Evolutionary conservation across 2,797 vertebrate genomes (phyloP), one percentile per base, ranked within the genome.

Genomic region (Melanotaenia nigrans): DNA sequence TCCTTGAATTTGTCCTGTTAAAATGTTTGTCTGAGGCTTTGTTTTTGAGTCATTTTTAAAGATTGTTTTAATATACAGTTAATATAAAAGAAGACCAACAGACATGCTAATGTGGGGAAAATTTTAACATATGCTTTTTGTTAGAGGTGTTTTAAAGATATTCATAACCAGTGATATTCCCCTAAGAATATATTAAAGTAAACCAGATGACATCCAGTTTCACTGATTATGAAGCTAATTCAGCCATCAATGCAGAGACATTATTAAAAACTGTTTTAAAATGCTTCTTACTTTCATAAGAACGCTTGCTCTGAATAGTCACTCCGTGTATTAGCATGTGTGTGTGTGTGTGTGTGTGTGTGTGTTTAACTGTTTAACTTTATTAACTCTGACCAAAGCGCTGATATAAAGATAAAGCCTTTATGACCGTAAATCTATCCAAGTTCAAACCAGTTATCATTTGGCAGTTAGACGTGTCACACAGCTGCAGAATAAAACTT

Each of bases 371-470:
- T 30, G n/a, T 49, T 16, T 38, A 32, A 65, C 47, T 67, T 73
- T 33, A 69, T 78, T 71, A 61, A 62, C 59, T 12, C 2, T 3
- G n/a, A 79, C 81, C 40, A 77, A 80, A 71, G 40, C 65, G 38
- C 32, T 0, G 55, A 62, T 40, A 47, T 61, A 36, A 56, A 77
- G 60, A 76, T 73, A 70, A 81, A 70, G 25, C 4, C 38, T 79
- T 78, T 63, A 75, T 18, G 0, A 58, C 54, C 1, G 0, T 16
- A 7, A 71, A 32, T 32, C 24, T 47, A 54, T 77, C 1, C 55
- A 70, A 75, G 55, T 71, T 0, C 61, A 71, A 71, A 70, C 24
- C 36, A 73, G 49, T 65, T 55, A 35, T 68, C 36, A 33, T 54
- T 28, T 61, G 40, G 65, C 61, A 55, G 22, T 61, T 33, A 18